These are phyloP conservation scores for Cichladusa arquata DNA, from an alignment of 2,113 vertebrate species.

Conservation along the genomic window DNA sequence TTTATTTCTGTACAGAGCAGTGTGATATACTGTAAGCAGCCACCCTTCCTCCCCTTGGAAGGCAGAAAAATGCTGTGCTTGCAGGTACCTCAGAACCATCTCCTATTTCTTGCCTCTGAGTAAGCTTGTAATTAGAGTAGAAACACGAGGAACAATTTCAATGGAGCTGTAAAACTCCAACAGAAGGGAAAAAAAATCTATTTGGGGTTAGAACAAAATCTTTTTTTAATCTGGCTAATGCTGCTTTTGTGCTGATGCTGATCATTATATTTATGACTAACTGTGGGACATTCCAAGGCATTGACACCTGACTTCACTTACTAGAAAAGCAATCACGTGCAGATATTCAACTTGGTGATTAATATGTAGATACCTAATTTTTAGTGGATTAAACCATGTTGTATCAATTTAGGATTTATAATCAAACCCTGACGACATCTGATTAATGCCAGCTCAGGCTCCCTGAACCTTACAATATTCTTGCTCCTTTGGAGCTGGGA, in stretches of 20 bases:
- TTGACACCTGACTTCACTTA: not conserved
- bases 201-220: slow-evolving; percentile 44
- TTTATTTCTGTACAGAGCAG: slow-evolving; percentile 32
- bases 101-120: slow-evolving; percentile 13
- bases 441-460: slow-evolving; percentile 48
- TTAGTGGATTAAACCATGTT: not conserved
- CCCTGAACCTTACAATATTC: slow-evolving; percentile 24
- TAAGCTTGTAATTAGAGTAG: slow-evolving; percentile 2
- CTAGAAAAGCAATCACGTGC: not conserved
- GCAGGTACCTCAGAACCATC: not conserved
- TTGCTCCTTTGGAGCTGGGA: slow-evolving; percentile 8
- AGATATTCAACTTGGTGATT: not conserved
- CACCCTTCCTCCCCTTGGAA: not conserved
- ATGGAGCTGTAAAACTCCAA: not conserved
- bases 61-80: slow-evolving; percentile 8
- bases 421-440: slow-evolving; percentile 25
- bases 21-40: not conserved
- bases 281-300: not conserved
- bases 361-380: not conserved
- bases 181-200: not conserved
- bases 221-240: slow-evolving; percentile 29
- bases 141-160: slow-evolving; percentile 1
- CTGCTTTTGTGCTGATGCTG: slow-evolving; percentile 4
- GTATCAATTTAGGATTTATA: slow-evolving; percentile 25
- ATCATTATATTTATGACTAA: slow-evolving; percentile 2